Conservation (phyloP, 2,113 vertebrate genomes). For the Dinomys branickii region DNA sequence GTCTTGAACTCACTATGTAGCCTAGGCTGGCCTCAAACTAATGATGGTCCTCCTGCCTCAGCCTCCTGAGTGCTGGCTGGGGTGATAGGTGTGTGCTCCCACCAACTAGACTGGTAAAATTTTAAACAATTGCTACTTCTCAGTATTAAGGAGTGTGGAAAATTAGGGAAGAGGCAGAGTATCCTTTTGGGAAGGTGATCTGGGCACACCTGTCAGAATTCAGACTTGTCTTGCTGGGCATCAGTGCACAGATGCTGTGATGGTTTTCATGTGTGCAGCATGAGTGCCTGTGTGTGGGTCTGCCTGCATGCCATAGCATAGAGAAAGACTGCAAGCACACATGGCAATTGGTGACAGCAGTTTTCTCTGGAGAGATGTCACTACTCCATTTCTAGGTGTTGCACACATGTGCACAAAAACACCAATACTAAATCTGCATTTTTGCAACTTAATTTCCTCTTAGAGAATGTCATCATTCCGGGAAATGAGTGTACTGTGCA, state of each 20-base stretch:
- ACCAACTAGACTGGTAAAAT: background rate
- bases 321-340: background rate
- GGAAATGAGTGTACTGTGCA: background rate
- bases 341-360: background rate
- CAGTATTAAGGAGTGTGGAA: background rate
- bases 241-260: background rate
- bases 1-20: background rate
- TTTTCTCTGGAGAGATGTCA: background rate
- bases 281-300: background rate
- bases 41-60: background rate
- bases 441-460: background rate
- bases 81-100: background rate
- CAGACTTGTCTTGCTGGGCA: background rate
- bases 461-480: background rate
- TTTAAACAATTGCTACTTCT: background rate
- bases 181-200: background rate
- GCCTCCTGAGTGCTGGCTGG: background rate
- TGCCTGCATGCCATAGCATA: too few species aligned
- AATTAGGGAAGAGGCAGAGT: background rate
- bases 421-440: background rate
- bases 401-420: background rate
- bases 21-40: background rate
- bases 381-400: background rate
- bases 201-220: background rate
- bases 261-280: background rate